A percentile compares a stretch with the other conserved stretches of the same genome.
Evolutionary conservation across 2,113 vertebrate genomes (phyloP).

Genomic region (Ariopsis seemanni): DNA sequence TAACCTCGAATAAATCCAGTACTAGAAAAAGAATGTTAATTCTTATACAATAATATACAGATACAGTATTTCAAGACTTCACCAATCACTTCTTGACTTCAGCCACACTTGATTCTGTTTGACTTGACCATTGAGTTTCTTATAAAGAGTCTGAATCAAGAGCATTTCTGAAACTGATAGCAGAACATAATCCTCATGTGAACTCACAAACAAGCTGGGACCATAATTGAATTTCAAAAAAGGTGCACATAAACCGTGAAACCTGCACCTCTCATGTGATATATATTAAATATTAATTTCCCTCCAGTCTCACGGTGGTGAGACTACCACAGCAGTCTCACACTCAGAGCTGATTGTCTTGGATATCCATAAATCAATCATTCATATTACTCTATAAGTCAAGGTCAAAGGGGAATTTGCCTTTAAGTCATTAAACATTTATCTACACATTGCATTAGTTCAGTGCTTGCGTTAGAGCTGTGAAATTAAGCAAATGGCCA

Average conservation of each 20-base stretch:
- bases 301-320: slow-evolving; percentile 23
- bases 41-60: not conserved
- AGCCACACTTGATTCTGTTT: slow-evolving; percentile 35
- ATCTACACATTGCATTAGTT: slow-evolving; percentile 12
- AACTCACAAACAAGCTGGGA: slow-evolving; percentile 13
- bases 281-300: slow-evolving; percentile 38
- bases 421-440: slow-evolving; percentile 24
- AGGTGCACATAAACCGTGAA: slow-evolving; percentile 8
- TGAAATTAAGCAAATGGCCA: slow-evolving; percentile 13
- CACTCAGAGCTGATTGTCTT: slow-evolving; percentile 25
- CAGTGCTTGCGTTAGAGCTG: not conserved
- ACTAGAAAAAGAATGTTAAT: not conserved
- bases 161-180: slow-evolving; percentile 13
- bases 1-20: slow-evolving; percentile 28
- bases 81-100: slow-evolving; percentile 3
- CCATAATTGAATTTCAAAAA: not conserved
- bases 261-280: slow-evolving; percentile 11
- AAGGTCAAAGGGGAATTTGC: slow-evolving; percentile 29
- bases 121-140: slow-evolving; percentile 28
- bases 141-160: slow-evolving; percentile 38
- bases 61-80: slow-evolving; percentile 21
- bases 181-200: slow-evolving; percentile 28
- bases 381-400: slow-evolving; percentile 31
- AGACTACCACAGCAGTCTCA: slow-evolving; percentile 25
- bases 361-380: slow-evolving; percentile 51